These are phyloP conservation scores for Phortica magna DNA, from an alignment of 2,888 invertebrate genomes.

Conservation along the genomic window DNA sequence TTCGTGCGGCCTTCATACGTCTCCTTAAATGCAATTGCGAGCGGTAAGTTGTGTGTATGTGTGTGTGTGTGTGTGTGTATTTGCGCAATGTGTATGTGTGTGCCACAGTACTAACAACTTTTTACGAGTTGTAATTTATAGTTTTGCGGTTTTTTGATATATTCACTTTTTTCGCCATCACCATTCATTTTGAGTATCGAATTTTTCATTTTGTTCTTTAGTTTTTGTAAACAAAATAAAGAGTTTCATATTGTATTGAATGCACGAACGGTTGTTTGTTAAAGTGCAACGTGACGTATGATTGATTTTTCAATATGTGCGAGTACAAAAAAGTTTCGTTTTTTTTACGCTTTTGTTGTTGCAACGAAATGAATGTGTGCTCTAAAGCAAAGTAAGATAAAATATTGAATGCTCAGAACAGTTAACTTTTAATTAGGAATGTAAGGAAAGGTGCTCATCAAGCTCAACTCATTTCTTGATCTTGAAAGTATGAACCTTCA, in stretches of 20 bases:
- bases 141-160: constrained; percentile 31
- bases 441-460: too few relatives aligned
- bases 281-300: constrained; percentile 66
- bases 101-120: background rate
- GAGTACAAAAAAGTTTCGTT: too few relatives aligned
- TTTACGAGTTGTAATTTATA: constrained; percentile 46
- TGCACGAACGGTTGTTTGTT: constrained; percentile 29
- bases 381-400: too few relatives aligned
- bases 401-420: too few relatives aligned
- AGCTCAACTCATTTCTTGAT: too few relatives aligned
- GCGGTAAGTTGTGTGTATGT: constrained; percentile 80
- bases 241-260: constrained; percentile 5
- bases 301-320: constrained; percentile 55
- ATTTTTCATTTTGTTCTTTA: background rate
- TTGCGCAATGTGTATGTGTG: background rate
- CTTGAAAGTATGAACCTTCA: too few relatives aligned
- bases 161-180: background rate
- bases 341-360: too few relatives aligned
- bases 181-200: background rate
- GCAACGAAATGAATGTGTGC: too few relatives aligned
- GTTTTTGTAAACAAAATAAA: background rate
- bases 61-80: background rate
- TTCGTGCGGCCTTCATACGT: constrained; percentile 90
- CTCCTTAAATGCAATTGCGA: constrained; percentile 87
- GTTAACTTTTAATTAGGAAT: too few relatives aligned